Base-by-base conservation (phyloP, 2,113 vertebrate species). In the Oxygymnocypris stewartii region DNA sequence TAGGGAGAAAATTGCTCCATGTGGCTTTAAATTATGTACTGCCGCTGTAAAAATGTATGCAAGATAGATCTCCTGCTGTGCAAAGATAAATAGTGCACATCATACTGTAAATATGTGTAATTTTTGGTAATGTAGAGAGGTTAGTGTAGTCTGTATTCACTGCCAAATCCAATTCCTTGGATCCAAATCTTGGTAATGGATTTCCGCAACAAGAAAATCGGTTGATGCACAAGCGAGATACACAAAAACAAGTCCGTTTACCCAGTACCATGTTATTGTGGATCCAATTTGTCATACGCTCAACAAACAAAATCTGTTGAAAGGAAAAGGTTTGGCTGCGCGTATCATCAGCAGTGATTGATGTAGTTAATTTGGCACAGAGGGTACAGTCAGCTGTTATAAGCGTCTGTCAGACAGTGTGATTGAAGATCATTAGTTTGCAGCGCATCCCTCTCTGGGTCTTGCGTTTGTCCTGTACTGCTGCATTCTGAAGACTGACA, bases 381-480 rank as follows among this genome's bases (percentile, higher is more conserved):
- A 81, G 79, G 63, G 47, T 47, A 84, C 63, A 86, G 82, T 79
- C 77, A 67, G n/a, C 78, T 84, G 74, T 84, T 86, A 88, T 84
- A 85, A 84, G 82, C 42, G 42, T 61, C 78, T 54, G 81, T 88
- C 85, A 84, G 51, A 84, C 74, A 83, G 42, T 40, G 51, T 81
- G 85, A 84, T 88, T 88, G 85, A 86, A 67, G 76, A 79, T 79
- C 78, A 84, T 87, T 86, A 74, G 80, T 86, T 40, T 69, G 37
- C 49, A 51, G 79, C 80, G 49, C 80, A 79, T 86, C 84, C 83
- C 42, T 79, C 85, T 84, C 31, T 63, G 74, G 63, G 80, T 83
- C 82, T 54, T 59, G 28, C 7, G 82, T 57, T 82, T 82, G 63
- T 69, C 80, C 61, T 67, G 40, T 81, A 81, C 59, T 67, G 42